A percentile compares a stretch with the other conserved stretches of the same genome.
phyloP scores from a whole-genome alignment of 1,140 invertebrate species.

The Cydia fagiglandana region DNA sequence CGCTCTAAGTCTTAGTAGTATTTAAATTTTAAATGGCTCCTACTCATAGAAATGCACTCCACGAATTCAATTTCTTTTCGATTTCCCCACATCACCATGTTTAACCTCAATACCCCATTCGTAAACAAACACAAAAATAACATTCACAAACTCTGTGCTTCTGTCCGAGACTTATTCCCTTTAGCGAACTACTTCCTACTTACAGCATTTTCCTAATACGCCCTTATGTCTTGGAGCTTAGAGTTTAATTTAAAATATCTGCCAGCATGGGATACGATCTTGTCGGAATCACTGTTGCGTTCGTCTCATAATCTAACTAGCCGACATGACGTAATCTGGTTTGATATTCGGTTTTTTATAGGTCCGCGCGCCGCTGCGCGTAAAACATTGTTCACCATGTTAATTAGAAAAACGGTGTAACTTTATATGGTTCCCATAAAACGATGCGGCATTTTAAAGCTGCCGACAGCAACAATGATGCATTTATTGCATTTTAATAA shows the following conservation, averaged over 20 bases:
- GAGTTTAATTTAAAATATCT: neutral
- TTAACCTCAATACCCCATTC: neutral
- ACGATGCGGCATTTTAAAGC: neutral
- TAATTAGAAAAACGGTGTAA: neutral
- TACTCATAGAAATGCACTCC: neutral
- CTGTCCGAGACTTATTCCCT: neutral
- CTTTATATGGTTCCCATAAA: neutral
- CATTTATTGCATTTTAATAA: neutral
- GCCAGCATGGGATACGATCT: neutral
- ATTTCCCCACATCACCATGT: slow-evolving; percentile 4
- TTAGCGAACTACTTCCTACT: neutral
- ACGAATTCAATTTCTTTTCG: neutral
- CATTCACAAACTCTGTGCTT: neutral
- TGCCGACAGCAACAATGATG: neutral
- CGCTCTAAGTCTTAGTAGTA: neutral
- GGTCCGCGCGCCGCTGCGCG: slow-evolving; percentile 10
- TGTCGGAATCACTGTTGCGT: neutral
- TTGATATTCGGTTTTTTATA: slow-evolving; percentile 29
- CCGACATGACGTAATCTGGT: slow-evolving; percentile 25
- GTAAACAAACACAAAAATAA: neutral
- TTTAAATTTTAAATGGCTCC: neutral
- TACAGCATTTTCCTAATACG: neutral
- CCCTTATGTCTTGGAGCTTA: neutral
- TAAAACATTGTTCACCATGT: slow-evolving; percentile 8
- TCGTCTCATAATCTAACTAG: slow-evolving; percentile 18